Conservation (phyloP, 2,797 vertebrate genomes). For the Pipistrellus pipistrellus region DNA sequence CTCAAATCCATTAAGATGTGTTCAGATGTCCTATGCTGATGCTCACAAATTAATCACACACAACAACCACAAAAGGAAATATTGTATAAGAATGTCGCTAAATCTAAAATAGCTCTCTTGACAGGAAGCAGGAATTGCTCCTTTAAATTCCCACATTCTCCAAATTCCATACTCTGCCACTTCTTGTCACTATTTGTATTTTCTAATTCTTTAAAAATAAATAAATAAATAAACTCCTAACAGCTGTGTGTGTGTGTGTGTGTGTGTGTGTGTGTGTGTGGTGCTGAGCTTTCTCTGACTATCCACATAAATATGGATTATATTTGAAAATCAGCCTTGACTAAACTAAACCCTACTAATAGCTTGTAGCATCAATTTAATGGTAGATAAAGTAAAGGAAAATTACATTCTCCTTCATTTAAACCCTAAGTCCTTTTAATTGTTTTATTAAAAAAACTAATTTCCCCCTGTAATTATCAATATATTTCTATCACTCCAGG, state of each 20-base stretch:
- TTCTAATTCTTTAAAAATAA: conserved; percentile 37
- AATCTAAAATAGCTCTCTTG: background rate
- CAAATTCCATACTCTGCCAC: background rate
- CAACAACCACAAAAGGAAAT: background rate
- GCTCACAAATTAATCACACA: background rate
- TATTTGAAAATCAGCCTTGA: conserved; percentile 74
- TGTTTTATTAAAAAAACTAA: conserved; percentile 70
- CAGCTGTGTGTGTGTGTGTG: too few relatives aligned
- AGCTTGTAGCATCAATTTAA: conserved; percentile 76
- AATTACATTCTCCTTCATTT: conserved; percentile 75
- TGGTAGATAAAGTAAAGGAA: conserved; percentile 78
- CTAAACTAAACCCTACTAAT: conserved; percentile 76
- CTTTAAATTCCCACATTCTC: background rate
- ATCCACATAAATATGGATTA: conserved; percentile 46
- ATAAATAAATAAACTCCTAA: background rate
- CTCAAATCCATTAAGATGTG: background rate
- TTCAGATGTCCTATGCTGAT: background rate
- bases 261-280: background rate
- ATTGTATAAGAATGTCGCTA: background rate
- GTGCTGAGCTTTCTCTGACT: background rate
- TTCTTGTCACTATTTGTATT: background rate
- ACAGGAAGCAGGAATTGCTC: background rate
- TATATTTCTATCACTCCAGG: conserved; percentile 80
- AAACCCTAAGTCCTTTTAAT: conserved; percentile 78
- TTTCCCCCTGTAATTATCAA: conserved; percentile 81